Conservation (phyloP, 1,140 invertebrate species). For the Drosophila chauvacae region DNA sequence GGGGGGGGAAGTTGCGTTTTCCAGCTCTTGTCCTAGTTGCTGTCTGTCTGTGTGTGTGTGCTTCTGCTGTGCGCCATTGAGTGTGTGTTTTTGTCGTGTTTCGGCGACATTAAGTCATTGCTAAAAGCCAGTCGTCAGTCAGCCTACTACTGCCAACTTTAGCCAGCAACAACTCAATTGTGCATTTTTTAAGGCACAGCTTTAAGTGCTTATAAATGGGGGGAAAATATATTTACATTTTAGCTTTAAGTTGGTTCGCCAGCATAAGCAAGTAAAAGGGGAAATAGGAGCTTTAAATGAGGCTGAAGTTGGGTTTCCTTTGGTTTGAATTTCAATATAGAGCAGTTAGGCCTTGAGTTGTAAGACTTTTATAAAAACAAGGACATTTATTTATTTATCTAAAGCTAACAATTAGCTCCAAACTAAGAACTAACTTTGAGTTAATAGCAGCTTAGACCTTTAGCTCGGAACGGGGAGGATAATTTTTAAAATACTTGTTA, state of each 20-base stretch:
- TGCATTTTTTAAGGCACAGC: slow-evolving; percentile 19
- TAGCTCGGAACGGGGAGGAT: no score
- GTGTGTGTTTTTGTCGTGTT: slow-evolving; percentile 69
- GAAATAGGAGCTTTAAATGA: background rate
- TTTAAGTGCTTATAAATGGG: slow-evolving; percentile 51
- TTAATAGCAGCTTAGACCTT: no score
- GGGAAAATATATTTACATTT: slow-evolving; percentile 35
- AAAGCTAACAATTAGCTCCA: no score
- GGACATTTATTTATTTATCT: no score
- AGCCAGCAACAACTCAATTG: slow-evolving; percentile 58
- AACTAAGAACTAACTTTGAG: no score
- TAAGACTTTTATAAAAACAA: background rate
- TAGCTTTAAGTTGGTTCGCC: slow-evolving; percentile 3
- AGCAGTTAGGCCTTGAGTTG: no score
- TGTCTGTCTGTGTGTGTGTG: slow-evolving; percentile 27
- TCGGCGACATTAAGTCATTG: slow-evolving; percentile 77
- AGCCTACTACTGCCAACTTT: slow-evolving; percentile 18
- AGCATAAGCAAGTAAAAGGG: background rate
- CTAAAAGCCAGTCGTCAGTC: slow-evolving; percentile 34
- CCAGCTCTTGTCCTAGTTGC: slow-evolving; percentile 53
- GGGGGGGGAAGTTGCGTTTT: slow-evolving; percentile 25
- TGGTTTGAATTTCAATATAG: no score
- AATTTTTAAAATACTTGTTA: background rate
- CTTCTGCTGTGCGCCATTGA: slow-evolving; percentile 23
- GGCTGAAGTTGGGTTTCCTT: background rate